These are phyloP conservation scores for Octopus sinensis DNA, from an alignment of 1,140 invertebrate species.

Conservation along the genomic window DNA sequence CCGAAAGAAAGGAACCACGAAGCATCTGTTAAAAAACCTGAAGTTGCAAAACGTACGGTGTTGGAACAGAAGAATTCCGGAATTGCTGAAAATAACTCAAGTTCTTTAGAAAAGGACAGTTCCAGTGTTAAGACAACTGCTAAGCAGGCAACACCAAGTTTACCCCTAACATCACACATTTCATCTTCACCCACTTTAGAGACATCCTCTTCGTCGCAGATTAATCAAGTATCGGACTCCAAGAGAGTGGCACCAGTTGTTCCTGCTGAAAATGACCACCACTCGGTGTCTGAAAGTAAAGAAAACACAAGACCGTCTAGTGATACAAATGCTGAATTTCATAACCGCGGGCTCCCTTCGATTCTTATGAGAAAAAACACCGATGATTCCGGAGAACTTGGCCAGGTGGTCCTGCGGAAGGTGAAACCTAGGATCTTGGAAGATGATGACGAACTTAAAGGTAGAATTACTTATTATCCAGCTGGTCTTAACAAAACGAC, in stretches of 20 bases:
- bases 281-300: neutral
- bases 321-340: neutral
- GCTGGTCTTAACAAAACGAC: neutral
- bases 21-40: neutral
- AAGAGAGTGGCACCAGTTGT: neutral
- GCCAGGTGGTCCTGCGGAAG: neutral
- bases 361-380: neutral
- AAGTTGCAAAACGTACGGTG: neutral
- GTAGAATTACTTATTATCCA: slow-evolving; percentile 3
- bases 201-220: neutral
- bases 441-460: slow-evolving; percentile 1
- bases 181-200: neutral
- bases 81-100: too few relatives aligned
- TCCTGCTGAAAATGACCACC: neutral
- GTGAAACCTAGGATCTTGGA: neutral
- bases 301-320: neutral
- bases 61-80: neutral
- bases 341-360: neutral
- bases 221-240: neutral
- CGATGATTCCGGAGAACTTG: slow-evolving; percentile 4
- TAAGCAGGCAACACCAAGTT: too few relatives aligned
- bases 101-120: too few relatives aligned
- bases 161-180: too few relatives aligned
- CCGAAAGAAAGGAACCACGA: too few relatives aligned
- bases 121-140: too few relatives aligned